Evolutionary conservation across 2,113 vertebrate species (phyloP).

Genomic region (Capreolus pygargus): DNA sequence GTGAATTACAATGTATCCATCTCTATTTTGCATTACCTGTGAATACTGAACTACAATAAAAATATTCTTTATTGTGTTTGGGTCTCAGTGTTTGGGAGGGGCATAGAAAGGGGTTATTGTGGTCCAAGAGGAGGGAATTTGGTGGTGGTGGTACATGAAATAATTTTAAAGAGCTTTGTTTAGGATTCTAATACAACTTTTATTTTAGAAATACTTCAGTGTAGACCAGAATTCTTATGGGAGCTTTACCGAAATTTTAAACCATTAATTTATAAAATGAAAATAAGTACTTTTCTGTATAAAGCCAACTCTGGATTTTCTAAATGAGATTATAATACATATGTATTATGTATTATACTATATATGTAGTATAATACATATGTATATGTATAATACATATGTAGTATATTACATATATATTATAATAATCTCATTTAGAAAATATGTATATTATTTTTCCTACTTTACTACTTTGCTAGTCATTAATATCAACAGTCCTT

Average conservation of each 20-base stretch:
- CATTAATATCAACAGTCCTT: background rate
- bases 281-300: constrained; percentile 28
- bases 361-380: no score
- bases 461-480: background rate
- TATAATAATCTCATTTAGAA: background rate
- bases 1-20: constrained; percentile 25
- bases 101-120: background rate
- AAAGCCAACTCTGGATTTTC: background rate
- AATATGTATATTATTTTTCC: background rate
- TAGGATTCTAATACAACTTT: background rate
- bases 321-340: background rate
- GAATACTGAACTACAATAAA: constrained; percentile 60
- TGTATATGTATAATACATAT: no score
- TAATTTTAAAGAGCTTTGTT: constrained; percentile 7
- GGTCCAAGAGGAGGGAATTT: background rate
- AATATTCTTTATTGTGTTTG: constrained; percentile 52
- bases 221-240: background rate
- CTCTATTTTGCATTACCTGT: constrained; percentile 33
- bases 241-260: constrained; percentile 11
- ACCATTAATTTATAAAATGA: constrained; percentile 14
- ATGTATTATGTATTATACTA: background rate
- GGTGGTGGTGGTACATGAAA: background rate
- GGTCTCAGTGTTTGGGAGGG: background rate
- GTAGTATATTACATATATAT: background rate
- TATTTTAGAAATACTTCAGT: constrained; percentile 34